A percentile compares a stretch with the other conserved stretches of the same genome.
Conservation (phyloP, 1,140 invertebrate genomes). For the Tigriopus japonicus region DNA sequence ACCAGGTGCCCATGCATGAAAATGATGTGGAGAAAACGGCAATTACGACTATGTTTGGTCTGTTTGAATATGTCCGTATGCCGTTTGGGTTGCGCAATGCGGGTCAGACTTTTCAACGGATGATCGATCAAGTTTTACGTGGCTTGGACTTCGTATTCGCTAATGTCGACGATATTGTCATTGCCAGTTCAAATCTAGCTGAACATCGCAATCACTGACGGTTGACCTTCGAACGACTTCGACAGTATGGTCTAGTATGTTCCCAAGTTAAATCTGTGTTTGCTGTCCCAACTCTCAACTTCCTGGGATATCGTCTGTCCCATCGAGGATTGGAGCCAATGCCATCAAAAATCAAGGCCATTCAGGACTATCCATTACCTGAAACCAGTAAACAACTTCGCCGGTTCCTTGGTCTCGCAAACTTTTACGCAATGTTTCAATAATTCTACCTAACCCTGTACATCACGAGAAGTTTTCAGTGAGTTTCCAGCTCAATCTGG, state of each 20-base stretch:
- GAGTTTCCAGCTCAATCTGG: too few species aligned
- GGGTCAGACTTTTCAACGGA: conserved; percentile 29
- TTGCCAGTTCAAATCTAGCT: not conserved
- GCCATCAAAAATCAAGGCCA: too few species aligned
- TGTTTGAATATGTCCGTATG: conserved; percentile 25
- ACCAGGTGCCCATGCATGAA: not conserved
- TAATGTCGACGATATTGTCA: not conserved
- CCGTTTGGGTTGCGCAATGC: conserved; percentile 29
- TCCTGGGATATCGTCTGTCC: not conserved
- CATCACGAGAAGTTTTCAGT: too few species aligned
- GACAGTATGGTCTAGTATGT: not conserved
- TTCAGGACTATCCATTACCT: too few species aligned
- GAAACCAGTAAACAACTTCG: too few species aligned
- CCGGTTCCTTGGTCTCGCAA: too few species aligned
- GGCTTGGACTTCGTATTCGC: not conserved
- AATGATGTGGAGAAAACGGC: conserved; percentile 21
- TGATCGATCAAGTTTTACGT: conserved; percentile 25
- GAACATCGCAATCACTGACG: not conserved
- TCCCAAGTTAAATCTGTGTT: not conserved
- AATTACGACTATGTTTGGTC: conserved; percentile 22
- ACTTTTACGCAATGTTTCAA: too few species aligned
- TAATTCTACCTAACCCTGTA: too few species aligned
- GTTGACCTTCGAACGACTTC: not conserved
- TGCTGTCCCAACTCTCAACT: not conserved
- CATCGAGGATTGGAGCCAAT: not conserved